Conservation (phyloP, 2,113 vertebrate species). For the Pterophyllum scalare region DNA sequence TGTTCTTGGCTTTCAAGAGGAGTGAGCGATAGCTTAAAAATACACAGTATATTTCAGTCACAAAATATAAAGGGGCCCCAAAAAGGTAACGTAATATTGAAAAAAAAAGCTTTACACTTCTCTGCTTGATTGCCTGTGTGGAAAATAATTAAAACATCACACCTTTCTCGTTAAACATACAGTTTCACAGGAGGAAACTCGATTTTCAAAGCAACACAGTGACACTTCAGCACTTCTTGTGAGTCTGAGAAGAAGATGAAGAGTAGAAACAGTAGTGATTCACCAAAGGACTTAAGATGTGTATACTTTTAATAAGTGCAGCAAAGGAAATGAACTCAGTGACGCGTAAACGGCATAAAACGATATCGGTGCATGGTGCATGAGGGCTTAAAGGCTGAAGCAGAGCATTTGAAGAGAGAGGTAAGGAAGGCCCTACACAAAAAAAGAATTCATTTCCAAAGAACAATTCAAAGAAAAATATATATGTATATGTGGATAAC, state of each 20-base stretch:
- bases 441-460: not conserved
- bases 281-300: not conserved
- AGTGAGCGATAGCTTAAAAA: constrained; percentile 19
- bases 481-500: not conserved
- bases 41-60: not conserved
- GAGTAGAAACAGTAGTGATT: not conserved
- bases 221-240: not conserved
- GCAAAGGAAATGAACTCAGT: not conserved
- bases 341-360: constrained; percentile 45
- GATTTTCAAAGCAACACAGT: constrained; percentile 13
- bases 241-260: constrained; percentile 16
- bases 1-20: constrained; percentile 8
- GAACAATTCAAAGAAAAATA: constrained; percentile 1
- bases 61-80: not conserved
- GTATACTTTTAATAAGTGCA: not conserved
- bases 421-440: not conserved
- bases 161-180: not conserved
- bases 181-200: not conserved
- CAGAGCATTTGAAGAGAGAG: constrained; percentile 18
- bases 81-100: not conserved
- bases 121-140: not conserved
- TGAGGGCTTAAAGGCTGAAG: constrained; percentile 13
- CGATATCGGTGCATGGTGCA: constrained; percentile 34
- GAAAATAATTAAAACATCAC: constrained; percentile 12
- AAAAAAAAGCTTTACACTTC: not conserved